These are phyloP conservation scores for Diadophis punctatus DNA, from an alignment of 2,113 vertebrate species.

Conservation along the genomic window DNA sequence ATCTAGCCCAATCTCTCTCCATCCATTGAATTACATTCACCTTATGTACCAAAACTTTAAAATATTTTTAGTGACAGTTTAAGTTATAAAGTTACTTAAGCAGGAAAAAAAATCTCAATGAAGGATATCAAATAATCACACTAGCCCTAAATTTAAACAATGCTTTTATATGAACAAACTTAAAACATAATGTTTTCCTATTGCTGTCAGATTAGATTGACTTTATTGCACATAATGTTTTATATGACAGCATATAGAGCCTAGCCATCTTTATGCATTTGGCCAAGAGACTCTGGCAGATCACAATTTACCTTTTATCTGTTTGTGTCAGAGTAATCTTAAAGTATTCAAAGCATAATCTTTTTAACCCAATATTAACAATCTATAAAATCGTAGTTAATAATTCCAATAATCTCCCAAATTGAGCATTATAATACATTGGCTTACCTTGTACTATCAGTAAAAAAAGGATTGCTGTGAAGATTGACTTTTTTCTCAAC, in stretches of 20 bases:
- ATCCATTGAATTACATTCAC: background rate
- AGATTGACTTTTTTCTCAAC: constrained; percentile 18
- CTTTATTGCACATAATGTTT: background rate
- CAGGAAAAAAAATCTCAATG: background rate
- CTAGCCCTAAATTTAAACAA: background rate
- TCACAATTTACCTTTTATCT: background rate
- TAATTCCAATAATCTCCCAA: background rate
- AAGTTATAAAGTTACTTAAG: background rate
- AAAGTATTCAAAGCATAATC: background rate
- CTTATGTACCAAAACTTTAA: background rate
- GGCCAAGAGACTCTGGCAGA: background rate
- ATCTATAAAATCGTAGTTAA: background rate
- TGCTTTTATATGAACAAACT: background rate
- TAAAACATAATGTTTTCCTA: background rate
- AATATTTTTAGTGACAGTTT: background rate
- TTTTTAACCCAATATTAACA: background rate
- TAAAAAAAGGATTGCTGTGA: constrained; percentile 27
- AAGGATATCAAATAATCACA: background rate
- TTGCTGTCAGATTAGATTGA: background rate
- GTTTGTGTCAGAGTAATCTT: background rate
- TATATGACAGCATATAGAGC: background rate
- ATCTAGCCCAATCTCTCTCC: background rate
- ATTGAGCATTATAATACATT: background rate
- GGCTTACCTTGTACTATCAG: constrained; percentile 40
- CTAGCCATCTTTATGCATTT: background rate